Base-by-base conservation (phyloP, 2,797 vertebrate genomes). In the Anniella stebbinsi region DNA sequence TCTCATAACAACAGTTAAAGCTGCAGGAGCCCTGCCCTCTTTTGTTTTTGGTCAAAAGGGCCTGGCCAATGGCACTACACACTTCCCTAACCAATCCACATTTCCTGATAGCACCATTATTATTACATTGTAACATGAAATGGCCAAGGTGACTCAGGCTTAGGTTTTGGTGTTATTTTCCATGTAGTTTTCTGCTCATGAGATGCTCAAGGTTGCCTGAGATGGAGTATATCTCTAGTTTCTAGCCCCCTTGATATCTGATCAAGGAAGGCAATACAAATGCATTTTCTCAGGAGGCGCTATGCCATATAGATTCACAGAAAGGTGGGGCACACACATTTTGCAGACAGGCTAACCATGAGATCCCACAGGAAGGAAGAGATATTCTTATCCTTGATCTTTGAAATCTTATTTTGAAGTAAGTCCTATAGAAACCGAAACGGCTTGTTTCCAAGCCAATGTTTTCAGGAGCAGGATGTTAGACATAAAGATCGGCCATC, bases 371-470 rank as follows among this genome's bases (percentile, higher is more conserved):
- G 63, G 45, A 48, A 51, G 9, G 38, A 76, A 76, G 3, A 63
- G 28, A 45, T 18, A 76, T 21, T 8, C 7, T 25, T 41, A 38
- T 38, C 17, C 33, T 75, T 57, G 25, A 73, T 25, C 30, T 67
- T 38, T 73, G n/a, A 60, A 81, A 63, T 63, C 48, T 85, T 57
- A 86, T 86, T 86, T 54, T 70, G 73, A 41, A 75, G 73, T 75
- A 75, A 41, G 30, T n/a, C 30, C 28, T 17, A 70, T 63, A 38
- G 51, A 86, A 86, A 41, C 36, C 2, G 38, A 83, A 51, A 15
- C 18, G 25, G 4, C 75, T 72, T 54, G 51, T 54, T 85, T 54
- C 12, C 18, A 72, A 36, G 51, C n/a, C 36, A 54, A 33, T 84
- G 82, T 23, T 33, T 84, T 86, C 48, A 38, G 36, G 36, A 86